Evolutionary conservation across 2,113 vertebrate genomes (phyloP).

Genomic region (Corythaeola cristata): DNA sequence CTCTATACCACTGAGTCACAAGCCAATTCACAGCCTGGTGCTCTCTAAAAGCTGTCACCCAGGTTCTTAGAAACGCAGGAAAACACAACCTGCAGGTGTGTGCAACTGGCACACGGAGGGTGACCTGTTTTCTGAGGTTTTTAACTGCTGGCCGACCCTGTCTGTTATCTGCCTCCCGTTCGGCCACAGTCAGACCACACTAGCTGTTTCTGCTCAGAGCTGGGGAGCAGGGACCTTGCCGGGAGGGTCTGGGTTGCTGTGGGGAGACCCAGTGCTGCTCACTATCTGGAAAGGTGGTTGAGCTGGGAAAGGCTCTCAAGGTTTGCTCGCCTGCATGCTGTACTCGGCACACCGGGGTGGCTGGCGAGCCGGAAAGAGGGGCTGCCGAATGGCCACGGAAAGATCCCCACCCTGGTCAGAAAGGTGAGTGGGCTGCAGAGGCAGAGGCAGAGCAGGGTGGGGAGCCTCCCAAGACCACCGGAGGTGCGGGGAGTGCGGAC

Average conservation of each 20-base stretch:
- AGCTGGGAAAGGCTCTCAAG: background rate
- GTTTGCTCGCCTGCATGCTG: background rate
- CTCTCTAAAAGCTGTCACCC: background rate
- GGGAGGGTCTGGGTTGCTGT: background rate
- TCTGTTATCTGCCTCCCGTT: background rate
- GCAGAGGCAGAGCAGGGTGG: background rate
- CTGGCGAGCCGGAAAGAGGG: background rate
- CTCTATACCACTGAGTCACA: background rate
- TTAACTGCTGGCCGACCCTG: background rate
- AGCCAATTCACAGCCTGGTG: background rate
- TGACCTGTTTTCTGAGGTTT: background rate
- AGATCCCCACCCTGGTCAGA: background rate
- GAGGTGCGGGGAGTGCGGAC: background rate
- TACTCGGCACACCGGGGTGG: background rate
- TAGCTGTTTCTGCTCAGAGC: background rate
- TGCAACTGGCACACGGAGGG: background rate
- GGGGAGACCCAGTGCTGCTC: background rate
- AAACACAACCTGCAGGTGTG: background rate
- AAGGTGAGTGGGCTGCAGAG: background rate
- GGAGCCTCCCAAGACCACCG: background rate
- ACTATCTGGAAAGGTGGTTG: background rate
- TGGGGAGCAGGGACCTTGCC: background rate
- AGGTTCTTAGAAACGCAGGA: background rate
- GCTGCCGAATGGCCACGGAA: background rate
- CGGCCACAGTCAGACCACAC: background rate